These are phyloP conservation scores for Megalonaias nervosa DNA, from an alignment of 1,140 invertebrate species.

Conservation along the genomic window DNA sequence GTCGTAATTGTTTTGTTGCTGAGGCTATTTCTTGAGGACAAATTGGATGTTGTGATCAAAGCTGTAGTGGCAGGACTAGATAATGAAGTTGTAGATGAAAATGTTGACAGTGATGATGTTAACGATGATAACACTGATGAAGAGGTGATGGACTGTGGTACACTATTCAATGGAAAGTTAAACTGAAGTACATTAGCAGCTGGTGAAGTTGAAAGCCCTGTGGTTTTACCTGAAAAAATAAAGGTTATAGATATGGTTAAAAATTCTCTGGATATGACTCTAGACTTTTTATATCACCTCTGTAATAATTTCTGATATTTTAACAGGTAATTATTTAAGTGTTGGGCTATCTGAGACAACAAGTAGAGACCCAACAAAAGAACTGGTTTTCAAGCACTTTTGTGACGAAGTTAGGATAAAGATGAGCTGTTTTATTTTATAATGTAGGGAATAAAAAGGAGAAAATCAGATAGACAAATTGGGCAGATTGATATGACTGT, in stretches of 20 bases:
- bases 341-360: not conserved
- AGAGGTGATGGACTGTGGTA: constrained; percentile 26
- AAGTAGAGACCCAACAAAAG: not conserved
- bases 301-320: not conserved
- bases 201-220: constrained; percentile 67
- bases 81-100: constrained; percentile 9
- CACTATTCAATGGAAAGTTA: constrained; percentile 62
- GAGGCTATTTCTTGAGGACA: too few species aligned
- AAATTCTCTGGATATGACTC: not conserved
- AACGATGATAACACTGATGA: constrained; percentile 28
- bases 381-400: not conserved
- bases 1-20: too few species aligned
- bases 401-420: too few species aligned
- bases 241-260: not conserved
- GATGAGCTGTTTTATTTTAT: too few species aligned
- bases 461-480: too few species aligned
- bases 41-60: too few species aligned
- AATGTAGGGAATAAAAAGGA: too few species aligned
- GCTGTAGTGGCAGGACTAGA: too few species aligned
- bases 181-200: constrained; percentile 68
- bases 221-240: constrained; percentile 52
- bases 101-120: constrained; percentile 22
- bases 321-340: not conserved
- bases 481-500: too few species aligned
- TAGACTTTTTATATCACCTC: not conserved